Evolutionary conservation across 2,888 invertebrate species (phyloP), one percentile per base, ranked within the genome.

Genomic region (Drosophila pseudotalamancana): DNA sequence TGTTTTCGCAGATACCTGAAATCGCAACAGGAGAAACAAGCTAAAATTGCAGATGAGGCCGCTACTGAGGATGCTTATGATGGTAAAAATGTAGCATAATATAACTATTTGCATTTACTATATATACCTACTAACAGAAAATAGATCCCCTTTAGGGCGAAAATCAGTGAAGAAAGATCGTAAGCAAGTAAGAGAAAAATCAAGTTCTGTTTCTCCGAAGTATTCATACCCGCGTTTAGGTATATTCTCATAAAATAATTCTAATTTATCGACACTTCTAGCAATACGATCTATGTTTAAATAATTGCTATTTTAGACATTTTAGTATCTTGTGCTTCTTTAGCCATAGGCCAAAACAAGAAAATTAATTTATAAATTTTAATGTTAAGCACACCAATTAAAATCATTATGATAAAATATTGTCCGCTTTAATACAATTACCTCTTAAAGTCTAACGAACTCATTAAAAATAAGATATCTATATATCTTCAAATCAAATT

Each of bases 41-140:
- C 89, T 4, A 89, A 89, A 57, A 88, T 90, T 40, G 89, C 90
- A 46, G 90, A 90, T 16, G 91, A 90, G n/a, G 91, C 89, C 0
- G 92, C 90, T 5, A 93, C 92, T 53, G 93, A 93, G 39, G 92
- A 87, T 43, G 85, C 84, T 11, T 87, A 82, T 31, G 86, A 89
- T 63, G 90, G 91, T 91, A 88, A 83, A 53, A 34, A 12, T 14
- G 1, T 42, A 46, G 19, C 12, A 25, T 34, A 12, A 4, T 14
- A 2, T 27, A 43, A 6, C 2, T 42, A 25, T 6, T 37, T 29
- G 19, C 23, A 23, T 34, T 5, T 46, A 27, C 35, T 61, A 18
- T 29, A 34, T 43, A n/a, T 19, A 34, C 42, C 32, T 66, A 57
- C 39, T 51, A 65, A 34, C 31, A 68, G 51, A 18, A 23, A 25